Evolutionary conservation across 2,888 invertebrate genomes (phyloP), one percentile per base, ranked within the genome.

Genomic region (Drosophila pegasa): DNA sequence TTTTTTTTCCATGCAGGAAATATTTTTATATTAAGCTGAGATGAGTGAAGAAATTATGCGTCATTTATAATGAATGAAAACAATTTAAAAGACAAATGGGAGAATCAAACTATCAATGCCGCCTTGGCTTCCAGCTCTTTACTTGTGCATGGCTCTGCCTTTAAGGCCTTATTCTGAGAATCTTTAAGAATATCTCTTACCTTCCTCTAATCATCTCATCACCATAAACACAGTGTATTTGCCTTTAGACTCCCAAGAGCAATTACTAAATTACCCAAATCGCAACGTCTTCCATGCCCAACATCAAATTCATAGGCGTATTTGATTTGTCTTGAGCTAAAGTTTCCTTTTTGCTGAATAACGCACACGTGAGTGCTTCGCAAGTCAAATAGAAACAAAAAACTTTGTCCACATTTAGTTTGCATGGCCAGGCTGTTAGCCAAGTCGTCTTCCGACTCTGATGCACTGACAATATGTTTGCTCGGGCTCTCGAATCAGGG

Each of bases 401-500:
- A 71, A 75, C 71, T 75, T 71, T 33, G 38, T 59, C 51, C 40
- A 71, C 61, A 60, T 62, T 67, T 67, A 54, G 40, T 67, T 48
- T 50, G 29, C 33, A 61, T 63, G 50, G 35, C 50, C 50, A 40
- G 27, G 31, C 29, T 73, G 45, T 31, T 54, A 29, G 40, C 35
- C 54, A 55, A 70, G 25, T 60, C 63, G n/a, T 35, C 22, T 37
- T 25, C 55, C 57, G 57, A 40, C 55, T 12, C 6, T 52, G 70
- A 66, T 75, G 74, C 74, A 75, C 61, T 71, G 47, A 31, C 40
- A 75, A 68, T 68, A 67, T 60, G 64, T 69, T 74, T 40, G 75
- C 33, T 40, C 40, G 38, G 52, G 18, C 71, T 33, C 67, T 71
- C 54, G 59, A 71, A 72, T 71, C 59, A 60, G 38, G 57, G 76